Evolutionary conservation across 53 echinoderm and acorn worm species (phyloP).

Genomic region (Astropecten irregularis): DNA sequence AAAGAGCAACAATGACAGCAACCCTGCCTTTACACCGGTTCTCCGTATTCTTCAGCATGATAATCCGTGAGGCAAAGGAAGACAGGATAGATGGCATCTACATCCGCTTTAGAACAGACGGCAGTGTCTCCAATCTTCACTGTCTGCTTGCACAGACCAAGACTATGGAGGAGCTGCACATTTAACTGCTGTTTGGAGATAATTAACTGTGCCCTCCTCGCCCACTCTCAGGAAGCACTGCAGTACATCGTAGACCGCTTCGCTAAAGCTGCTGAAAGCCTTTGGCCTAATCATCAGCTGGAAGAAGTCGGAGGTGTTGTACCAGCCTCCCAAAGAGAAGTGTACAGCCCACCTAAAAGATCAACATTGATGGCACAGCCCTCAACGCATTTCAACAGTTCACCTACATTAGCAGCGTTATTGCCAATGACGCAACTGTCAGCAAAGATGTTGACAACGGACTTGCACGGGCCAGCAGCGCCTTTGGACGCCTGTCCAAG

Average conservation of each 20-base stretch:
- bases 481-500: too few species aligned
- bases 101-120: conserved; percentile 1
- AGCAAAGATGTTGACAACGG: conserved; percentile 13
- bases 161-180: neutral
- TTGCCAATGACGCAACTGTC: conserved; percentile 4
- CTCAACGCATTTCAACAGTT: conserved; percentile 30
- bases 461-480: too few species aligned
- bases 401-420: conserved; percentile 3
- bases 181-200: neutral
- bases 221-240: neutral
- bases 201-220: neutral
- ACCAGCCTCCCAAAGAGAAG: conserved; percentile 1
- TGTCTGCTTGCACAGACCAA: conserved; percentile 3
- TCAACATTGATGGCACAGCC: neutral
- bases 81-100: conserved; percentile 1
- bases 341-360: neutral
- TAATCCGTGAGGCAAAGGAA: conserved; percentile 1
- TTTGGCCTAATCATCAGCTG: conserved; percentile 14
- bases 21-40: too few species aligned
- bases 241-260: neutral
- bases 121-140: neutral
- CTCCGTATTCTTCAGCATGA: conserved; percentile 10
- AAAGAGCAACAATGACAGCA: too few species aligned
- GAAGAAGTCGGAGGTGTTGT: conserved; percentile 28
- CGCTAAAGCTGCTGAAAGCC: neutral